phyloP scores from a whole-genome alignment of 1,140 invertebrate genomes.

The Apis cerana region DNA sequence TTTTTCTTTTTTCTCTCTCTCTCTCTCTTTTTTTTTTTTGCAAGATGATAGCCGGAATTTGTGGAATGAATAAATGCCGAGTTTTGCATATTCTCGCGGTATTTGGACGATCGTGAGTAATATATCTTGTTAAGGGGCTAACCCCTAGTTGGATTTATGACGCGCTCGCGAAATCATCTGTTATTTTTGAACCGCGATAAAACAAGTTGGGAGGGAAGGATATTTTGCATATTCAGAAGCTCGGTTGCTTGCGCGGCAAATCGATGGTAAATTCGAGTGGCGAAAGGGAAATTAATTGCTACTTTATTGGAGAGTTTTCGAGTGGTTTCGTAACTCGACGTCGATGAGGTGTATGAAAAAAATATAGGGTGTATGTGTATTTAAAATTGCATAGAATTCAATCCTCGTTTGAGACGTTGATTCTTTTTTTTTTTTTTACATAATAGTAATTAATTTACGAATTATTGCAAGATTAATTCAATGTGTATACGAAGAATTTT shows the following conservation, averaged over 20 bases:
- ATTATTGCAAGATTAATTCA: too few species aligned
- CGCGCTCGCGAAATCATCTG: constrained; percentile 21
- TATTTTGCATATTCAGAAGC: constrained; percentile 28
- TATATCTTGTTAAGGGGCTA: constrained; percentile 31
- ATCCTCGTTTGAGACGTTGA: too few species aligned
- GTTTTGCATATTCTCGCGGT: constrained; percentile 29
- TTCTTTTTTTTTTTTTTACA: too few species aligned
- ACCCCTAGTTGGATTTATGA: constrained; percentile 15
- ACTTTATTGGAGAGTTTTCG: not conserved
- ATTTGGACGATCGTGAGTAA: constrained; percentile 15
- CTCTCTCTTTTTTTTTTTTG: too few species aligned
- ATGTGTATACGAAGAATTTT: not conserved
- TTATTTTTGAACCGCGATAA: constrained; percentile 3
- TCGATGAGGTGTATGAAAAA: too few species aligned
- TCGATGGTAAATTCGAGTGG: not conserved
- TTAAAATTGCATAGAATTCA: too few species aligned
- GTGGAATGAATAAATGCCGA: constrained; percentile 16
- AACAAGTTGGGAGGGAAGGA: not conserved
- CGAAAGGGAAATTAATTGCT: constrained; percentile 1
- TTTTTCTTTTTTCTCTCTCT: too few species aligned
- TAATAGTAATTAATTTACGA: too few species aligned
- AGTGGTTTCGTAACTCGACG: too few species aligned
- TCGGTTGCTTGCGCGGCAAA: not conserved
- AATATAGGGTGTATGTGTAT: not conserved
- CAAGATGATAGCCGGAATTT: too few species aligned